Evolutionary conservation across 2,113 vertebrate species (phyloP).

Genomic region (Enhydra lutris): DNA sequence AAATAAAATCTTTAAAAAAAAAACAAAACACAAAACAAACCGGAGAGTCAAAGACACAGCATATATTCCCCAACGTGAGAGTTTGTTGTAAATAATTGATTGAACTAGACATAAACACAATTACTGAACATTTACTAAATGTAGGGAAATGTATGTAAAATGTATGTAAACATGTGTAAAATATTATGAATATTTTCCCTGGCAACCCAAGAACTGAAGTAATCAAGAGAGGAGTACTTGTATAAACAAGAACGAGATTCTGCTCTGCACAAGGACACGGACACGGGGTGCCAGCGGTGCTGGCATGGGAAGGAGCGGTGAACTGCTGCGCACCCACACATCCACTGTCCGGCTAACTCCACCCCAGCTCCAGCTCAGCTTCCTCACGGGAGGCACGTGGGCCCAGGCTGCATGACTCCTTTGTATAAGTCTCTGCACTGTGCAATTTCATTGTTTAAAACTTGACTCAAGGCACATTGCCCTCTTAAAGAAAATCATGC

Average conservation of each 20-base stretch:
- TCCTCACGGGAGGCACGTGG: not conserved
- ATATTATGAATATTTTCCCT: not conserved
- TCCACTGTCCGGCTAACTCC: rapidly evolving
- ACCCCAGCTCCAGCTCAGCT: rapidly evolving
- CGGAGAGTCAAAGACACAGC: not conserved
- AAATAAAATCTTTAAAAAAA: no score
- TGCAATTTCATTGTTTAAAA: not conserved
- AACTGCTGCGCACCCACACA: not conserved
- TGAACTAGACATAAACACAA: not conserved
- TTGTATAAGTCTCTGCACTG: not conserved
- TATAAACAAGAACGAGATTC: not conserved
- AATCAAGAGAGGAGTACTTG: not conserved
- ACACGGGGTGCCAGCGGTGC: rapidly evolving
- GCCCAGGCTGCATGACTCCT: not conserved
- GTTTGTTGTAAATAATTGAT: not conserved
- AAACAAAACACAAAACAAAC: no score
- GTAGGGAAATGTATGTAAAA: not conserved
- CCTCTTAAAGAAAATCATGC: not conserved
- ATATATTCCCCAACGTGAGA: not conserved
- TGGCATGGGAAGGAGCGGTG: rapidly evolving
- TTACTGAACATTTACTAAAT: not conserved
- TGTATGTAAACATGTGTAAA: not conserved
- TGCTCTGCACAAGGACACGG: not conserved
- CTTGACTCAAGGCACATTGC: not conserved
- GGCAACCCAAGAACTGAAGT: not conserved